Base-by-base conservation (phyloP, 2,113 vertebrate genomes). In the Motacilla tschutschensis region DNA sequence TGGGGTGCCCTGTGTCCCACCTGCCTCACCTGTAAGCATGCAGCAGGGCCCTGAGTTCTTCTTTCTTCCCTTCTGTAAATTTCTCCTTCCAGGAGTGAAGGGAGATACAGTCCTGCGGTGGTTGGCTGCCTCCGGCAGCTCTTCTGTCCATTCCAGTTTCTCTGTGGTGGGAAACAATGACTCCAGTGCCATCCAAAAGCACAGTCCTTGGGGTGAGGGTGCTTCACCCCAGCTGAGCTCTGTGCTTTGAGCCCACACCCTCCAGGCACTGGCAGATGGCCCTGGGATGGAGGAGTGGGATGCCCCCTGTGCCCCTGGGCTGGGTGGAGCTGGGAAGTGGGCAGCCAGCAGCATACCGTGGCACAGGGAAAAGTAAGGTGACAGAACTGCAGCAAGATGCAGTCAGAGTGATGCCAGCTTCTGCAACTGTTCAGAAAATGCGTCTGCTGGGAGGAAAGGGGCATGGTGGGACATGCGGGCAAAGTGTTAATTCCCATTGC, bases 121-220 rank as follows among this genome's bases (percentile, higher is more conserved):
- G 9, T 46, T 38, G 29, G 43, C 43, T 80, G 28, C 54, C 40
- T 78, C 67, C 60, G 26, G 20, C 40, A 67, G 44, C 43, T 85
- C 65, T 76, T 87, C 60, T 87, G 44, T 82, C 43, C 55, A 24
- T 78, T 72, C 38, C 47, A 57, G 28, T 71, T 85, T 67, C 59
- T 67, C 28, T 33, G 21, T 73, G 31, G 38, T 71, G 64, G 48
- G 70, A 79, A 85, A 55, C 12, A 1, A 35, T 0, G 1, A 66
- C 22, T 77, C 53, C 17, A 50, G 40, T 33, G 40, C 67, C 1
- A 2, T 60, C 15, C 2, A 5, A 18, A 84, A 74, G 70, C 19
- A 6, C 2, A 5, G 31, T 63, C 36, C 36, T 77, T 65, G 40
- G 19, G 9, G 18, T 55, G 48, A 70, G 69, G 19, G 40, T 54